Evolutionary conservation across 2,888 invertebrate species (phyloP).

Genomic region (Sphaerophoria rueppellii): DNA sequence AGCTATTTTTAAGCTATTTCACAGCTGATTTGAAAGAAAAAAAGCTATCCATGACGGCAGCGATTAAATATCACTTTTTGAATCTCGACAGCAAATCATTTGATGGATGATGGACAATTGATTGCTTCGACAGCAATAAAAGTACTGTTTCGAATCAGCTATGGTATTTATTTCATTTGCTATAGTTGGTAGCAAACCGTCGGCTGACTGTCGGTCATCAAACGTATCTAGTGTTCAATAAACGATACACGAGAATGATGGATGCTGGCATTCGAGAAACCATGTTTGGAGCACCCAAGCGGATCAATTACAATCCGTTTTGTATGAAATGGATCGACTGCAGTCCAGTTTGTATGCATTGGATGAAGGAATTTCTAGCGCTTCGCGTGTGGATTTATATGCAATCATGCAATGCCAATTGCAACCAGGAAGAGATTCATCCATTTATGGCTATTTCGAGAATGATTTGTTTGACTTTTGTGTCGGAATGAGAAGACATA

Average conservation of each 20-base stretch:
- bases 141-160: not conserved
- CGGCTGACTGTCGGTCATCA: not conserved
- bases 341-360: conserved; percentile 30
- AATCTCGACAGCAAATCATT: conserved; percentile 37
- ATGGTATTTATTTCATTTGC: not conserved
- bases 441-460: conserved; percentile 40
- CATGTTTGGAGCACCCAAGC: conserved; percentile 19
- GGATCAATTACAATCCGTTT: conserved; percentile 36
- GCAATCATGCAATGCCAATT: conserved; percentile 5
- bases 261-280: conserved; percentile 2
- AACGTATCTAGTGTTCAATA: not conserved
- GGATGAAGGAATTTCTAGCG: conserved; percentile 9
- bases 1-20: conserved; percentile 16
- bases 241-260: conserved; percentile 8
- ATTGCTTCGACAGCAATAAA: conserved; percentile 30
- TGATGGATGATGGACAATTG: conserved; percentile 29
- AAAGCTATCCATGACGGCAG: conserved; percentile 15
- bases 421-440: conserved; percentile 56
- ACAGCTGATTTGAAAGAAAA: conserved; percentile 60
- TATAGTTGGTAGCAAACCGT: not conserved
- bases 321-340: not conserved
- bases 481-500: conserved; percentile 33
- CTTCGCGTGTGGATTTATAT: conserved; percentile 1
- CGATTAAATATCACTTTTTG: conserved; percentile 22
- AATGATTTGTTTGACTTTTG: conserved; percentile 48